These are phyloP conservation scores for Rhyacophila evoluta DNA, from an alignment of 2,888 invertebrate species.

Conservation along the genomic window DNA sequence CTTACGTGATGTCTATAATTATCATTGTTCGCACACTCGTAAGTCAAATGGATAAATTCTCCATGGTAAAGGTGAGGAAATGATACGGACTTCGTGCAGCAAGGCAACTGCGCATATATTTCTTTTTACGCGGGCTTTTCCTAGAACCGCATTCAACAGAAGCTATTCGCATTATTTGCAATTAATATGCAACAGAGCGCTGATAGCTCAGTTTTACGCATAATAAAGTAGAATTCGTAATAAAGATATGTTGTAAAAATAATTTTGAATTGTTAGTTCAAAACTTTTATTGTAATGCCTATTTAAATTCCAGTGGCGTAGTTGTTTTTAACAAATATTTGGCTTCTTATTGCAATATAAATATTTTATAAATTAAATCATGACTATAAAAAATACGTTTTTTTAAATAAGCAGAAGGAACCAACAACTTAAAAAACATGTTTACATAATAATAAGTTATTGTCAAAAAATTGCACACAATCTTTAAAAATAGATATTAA, in stretches of 20 bases:
- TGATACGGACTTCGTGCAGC: neutral
- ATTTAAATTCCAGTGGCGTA: no score
- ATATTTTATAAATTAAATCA: no score
- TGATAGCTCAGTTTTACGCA: neutral
- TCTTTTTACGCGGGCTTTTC: neutral
- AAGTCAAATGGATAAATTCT: neutral
- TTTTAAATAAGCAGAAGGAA: no score
- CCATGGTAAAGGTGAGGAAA: neutral
- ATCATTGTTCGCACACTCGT: neutral
- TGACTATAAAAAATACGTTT: no score
- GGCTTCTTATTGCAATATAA: no score
- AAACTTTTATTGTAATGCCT: no score
- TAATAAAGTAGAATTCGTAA: neutral
- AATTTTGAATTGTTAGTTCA: no score
- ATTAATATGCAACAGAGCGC: neutral
- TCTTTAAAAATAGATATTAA: no score
- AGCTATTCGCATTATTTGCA: neutral
- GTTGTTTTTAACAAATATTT: no score
- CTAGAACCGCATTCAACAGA: neutral
- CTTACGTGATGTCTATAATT: neutral
- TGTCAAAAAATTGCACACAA: no score
- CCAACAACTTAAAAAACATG: no score
- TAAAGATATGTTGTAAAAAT: neutral
- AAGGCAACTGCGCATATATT: neutral
- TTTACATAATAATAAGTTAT: no score